Base-by-base conservation (phyloP, 64 coral and sea anemone species). In the Stichodactyla helianthus region DNA sequence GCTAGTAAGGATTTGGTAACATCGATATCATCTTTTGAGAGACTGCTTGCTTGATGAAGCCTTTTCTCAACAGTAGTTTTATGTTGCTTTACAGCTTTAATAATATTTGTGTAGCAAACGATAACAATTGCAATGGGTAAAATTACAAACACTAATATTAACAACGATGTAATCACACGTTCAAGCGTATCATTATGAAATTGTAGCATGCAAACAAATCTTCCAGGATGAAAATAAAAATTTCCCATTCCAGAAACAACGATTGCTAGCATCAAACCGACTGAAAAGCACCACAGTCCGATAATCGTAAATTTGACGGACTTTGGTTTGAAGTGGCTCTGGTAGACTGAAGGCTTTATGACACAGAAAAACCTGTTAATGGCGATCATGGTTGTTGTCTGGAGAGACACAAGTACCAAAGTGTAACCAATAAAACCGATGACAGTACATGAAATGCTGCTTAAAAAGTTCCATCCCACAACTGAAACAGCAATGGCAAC, bases 351-450 rank as follows among this genome's bases (percentile, higher is more conserved):
- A 5, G 89, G 56, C 8, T 62, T 67, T 7, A 81, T 77, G 54
- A 91, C 89, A 63, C 89, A 52, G 28, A 79, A 79, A 16, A 85
- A 91, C 20, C 89, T 71, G 12, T 91, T 91, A 55, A 86, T 6
- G 6, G 89, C 89, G 9, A 91, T 85, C 20, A 80, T 51, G 17
- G 83, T 85, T 7, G 84, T 60, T 54, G 89, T 91, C n/a, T 86
- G 83, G 9, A 91, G 22, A 1, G 89, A 91, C 8, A 78, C 53
- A 26, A 82, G 65, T 23, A 85, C 89, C 84, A 84, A 91, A 52
- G 56, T 52, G 17, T 80, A 79, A 20, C 83, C 82, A 81, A 23
- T 79, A 7, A 14, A 18, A 10, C 89, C 83, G 20, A 86, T 77
- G 18, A 86, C 59, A 22, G 79, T 77, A n/a, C 89, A 91, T 12